Conservation (phyloP, 92 coral and sea anemone species). For the Porites lobata region DNA sequence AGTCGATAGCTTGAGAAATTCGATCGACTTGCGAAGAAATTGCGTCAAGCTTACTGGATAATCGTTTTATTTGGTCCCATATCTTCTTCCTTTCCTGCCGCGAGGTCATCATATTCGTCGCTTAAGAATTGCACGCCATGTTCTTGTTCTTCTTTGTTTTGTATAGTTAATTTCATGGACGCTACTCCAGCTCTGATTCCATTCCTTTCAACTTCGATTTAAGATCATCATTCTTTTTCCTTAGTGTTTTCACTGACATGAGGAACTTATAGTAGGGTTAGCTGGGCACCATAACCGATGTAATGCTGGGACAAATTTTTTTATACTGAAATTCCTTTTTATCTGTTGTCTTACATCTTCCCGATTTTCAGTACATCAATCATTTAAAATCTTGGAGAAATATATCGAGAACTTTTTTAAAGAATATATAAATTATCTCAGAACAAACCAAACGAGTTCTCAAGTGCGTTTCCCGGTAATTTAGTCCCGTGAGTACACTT, state of each 20-base stretch:
- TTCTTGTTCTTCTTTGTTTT: not conserved
- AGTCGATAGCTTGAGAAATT: conserved; percentile 13
- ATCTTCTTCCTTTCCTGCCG: not conserved
- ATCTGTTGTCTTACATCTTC: no score
- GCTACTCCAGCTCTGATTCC: conserved; percentile 12
- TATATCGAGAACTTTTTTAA: no score
- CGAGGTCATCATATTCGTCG: not conserved
- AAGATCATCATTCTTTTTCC: not conserved
- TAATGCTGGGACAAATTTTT: not conserved
- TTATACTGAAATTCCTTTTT: not conserved
- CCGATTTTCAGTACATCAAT: no score
- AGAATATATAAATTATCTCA: no score
- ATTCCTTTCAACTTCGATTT: conserved; percentile 10
- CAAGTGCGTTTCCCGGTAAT: no score
- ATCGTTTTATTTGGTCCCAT: not conserved
- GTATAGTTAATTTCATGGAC: conserved; percentile 12
- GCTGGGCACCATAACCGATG: not conserved
- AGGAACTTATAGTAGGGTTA: not conserved
- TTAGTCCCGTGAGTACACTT: no score
- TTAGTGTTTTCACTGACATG: conserved; percentile 20
- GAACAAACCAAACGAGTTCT: no score
- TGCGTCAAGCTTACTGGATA: conserved; percentile 11
- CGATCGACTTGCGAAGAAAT: conserved; percentile 18
- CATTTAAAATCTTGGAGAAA: no score
- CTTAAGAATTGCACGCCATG: no score